Conservation (phyloP, 2,888 invertebrate species). For the Lagria hirta region DNA sequence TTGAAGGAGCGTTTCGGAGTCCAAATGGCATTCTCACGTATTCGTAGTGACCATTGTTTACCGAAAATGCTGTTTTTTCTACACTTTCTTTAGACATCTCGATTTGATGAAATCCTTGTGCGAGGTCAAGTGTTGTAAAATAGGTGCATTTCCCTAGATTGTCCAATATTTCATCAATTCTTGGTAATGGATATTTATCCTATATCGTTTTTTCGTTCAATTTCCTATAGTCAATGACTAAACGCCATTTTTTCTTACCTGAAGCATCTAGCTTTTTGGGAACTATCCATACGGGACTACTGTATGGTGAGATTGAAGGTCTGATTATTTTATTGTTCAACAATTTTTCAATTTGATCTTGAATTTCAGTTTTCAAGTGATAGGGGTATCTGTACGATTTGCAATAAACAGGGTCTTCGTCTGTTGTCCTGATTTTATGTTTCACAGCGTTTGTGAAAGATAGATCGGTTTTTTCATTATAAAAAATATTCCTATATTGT, state of each 20-base stretch:
- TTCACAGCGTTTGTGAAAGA: too few relatives aligned
- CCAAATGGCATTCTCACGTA: slow-evolving; percentile 48
- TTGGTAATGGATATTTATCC: slow-evolving; percentile 45
- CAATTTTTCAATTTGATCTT: too few relatives aligned
- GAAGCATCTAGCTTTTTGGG: slow-evolving; percentile 43
- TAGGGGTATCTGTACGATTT: too few relatives aligned
- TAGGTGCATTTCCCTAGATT: slow-evolving; percentile 46
- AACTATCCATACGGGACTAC: slow-evolving; percentile 35
- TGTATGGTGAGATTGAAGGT: slow-evolving; percentile 35
- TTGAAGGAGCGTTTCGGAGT: slow-evolving; percentile 48
- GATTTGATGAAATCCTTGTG: slow-evolving; percentile 49
- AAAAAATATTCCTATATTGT: too few relatives aligned
- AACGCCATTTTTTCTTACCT: slow-evolving; percentile 38
- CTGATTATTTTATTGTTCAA: too few relatives aligned
- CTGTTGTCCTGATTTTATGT: too few relatives aligned
- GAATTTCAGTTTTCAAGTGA: too few relatives aligned
- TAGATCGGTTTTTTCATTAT: too few relatives aligned
- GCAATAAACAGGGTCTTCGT: too few relatives aligned
- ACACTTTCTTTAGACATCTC: slow-evolving; percentile 36
- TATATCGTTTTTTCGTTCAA: slow-evolving; percentile 47
- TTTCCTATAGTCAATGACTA: slow-evolving; percentile 48
- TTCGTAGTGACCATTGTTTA: slow-evolving; percentile 44
- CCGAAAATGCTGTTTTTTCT: slow-evolving; percentile 47
- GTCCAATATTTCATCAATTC: slow-evolving; percentile 47
- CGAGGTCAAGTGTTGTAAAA: slow-evolving; percentile 47